phyloP scores from a whole-genome alignment of 2,797 vertebrate genomes.

The Eurystomus glaucurus region DNA sequence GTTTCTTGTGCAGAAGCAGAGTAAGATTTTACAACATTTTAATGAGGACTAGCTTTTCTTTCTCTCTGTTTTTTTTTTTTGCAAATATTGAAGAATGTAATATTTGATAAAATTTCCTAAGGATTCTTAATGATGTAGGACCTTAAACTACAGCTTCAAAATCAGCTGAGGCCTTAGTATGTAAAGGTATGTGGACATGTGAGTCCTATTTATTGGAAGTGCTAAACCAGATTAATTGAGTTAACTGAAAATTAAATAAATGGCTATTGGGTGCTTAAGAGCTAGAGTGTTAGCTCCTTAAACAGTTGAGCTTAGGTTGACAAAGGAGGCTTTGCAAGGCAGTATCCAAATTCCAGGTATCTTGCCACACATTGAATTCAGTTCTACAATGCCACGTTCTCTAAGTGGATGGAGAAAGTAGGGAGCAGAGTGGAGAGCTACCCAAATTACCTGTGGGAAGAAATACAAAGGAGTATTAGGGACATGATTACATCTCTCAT shows the following conservation, averaged over 20 bases:
- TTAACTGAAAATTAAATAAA: not conserved
- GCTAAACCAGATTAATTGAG: not conserved
- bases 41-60: conserved; percentile 4
- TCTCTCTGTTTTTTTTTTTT: conserved; percentile 11
- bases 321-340: not conserved
- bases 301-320: not conserved
- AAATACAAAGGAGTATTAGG: not conserved
- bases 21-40: not conserved
- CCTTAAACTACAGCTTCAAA: not conserved
- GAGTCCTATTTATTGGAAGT: not conserved
- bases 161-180: not conserved
- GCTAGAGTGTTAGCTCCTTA: not conserved
- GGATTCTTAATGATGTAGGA: not conserved
- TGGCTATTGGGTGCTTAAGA: not conserved
- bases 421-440: not conserved
- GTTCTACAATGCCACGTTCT: not conserved
- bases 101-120: not conserved
- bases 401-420: not conserved
- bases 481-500: not conserved
- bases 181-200: not conserved
- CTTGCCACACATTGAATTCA: not conserved
- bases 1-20: not conserved
- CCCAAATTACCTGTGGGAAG: not conserved
- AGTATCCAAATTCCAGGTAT: not conserved
- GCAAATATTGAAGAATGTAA: not conserved